These are phyloP conservation scores for Hystrix cristata DNA, from an alignment of 2,113 vertebrate genomes.

Conservation along the genomic window DNA sequence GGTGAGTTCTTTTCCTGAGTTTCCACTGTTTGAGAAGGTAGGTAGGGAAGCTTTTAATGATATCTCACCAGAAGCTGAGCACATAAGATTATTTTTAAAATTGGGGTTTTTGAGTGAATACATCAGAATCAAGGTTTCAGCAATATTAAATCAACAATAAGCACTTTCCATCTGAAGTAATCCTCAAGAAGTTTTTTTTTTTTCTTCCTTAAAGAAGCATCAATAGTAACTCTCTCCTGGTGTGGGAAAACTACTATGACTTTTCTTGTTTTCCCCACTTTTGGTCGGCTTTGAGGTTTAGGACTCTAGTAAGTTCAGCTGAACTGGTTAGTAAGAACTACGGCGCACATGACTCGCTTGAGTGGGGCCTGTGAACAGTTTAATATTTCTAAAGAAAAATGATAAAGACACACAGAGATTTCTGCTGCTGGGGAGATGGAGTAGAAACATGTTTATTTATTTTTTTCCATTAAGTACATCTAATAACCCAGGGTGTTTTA, in stretches of 20 bases:
- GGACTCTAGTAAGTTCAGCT: neutral
- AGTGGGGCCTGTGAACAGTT: neutral
- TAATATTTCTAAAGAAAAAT: neutral
- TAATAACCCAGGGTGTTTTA: neutral
- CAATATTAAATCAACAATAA: constrained; percentile 62
- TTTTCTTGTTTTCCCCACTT: neutral
- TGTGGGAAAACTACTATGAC: neutral
- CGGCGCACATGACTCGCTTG: neutral
- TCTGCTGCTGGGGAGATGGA: neutral
- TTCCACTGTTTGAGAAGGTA: constrained; percentile 15
- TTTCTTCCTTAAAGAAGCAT: neutral
- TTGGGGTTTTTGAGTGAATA: constrained; percentile 56
- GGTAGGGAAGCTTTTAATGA: constrained; percentile 41
- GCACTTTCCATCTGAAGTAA: constrained; percentile 54
- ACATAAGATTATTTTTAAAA: constrained; percentile 70
- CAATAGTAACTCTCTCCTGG: constrained; percentile 20
- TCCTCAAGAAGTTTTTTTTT: constrained; percentile 34
- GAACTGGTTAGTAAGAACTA: neutral
- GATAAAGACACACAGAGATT: neutral
- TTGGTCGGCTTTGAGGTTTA: neutral
- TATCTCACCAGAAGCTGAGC: constrained; percentile 23
- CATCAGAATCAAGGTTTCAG: constrained; percentile 41
- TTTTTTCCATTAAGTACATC: neutral
- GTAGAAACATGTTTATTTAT: neutral
- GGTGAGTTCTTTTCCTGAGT: neutral